Percentiles rank a stretch among this genome's conserved stretches.
Conservation (phyloP, 2,113 vertebrate genomes). For the Ailurus styani region DNA sequence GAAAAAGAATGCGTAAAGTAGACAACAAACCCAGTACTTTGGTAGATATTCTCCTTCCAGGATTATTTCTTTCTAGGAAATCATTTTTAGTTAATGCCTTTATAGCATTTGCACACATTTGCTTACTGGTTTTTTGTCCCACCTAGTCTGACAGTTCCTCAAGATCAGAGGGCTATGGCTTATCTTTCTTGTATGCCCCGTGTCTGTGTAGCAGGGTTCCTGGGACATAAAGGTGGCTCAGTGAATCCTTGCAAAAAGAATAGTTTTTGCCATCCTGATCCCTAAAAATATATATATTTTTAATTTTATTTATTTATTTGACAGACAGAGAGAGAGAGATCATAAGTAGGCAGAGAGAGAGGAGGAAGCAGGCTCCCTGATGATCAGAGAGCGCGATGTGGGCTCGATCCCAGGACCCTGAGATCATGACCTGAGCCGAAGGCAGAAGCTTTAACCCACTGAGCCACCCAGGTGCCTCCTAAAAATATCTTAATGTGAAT, state of each 20-base stretch:
- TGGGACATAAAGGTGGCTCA: neutral
- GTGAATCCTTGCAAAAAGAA: neutral
- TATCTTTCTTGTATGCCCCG: neutral
- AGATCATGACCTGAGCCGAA: no score
- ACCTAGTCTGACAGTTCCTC: neutral
- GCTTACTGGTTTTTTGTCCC: neutral
- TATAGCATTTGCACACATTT: neutral
- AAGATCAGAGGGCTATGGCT: neutral
- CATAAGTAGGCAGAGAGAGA: no score
- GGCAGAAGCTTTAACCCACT: no score
- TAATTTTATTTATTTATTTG: no score
- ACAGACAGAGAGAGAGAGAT: no score
- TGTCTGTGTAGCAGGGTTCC: neutral
- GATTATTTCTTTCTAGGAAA: neutral
- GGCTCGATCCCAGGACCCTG: no score
- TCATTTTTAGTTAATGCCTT: neutral
- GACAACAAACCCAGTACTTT: neutral
- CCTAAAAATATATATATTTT: neutral
- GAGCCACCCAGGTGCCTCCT: no score
- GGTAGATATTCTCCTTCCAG: neutral
- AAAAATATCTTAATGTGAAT: neutral
- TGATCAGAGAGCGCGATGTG: no score
- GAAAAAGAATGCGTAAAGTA: neutral
- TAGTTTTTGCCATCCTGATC: neutral
- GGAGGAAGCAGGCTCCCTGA: no score